These are phyloP conservation scores for Panzeria rudis DNA, from an alignment of 2,888 invertebrate species.

Conservation along the genomic window DNA sequence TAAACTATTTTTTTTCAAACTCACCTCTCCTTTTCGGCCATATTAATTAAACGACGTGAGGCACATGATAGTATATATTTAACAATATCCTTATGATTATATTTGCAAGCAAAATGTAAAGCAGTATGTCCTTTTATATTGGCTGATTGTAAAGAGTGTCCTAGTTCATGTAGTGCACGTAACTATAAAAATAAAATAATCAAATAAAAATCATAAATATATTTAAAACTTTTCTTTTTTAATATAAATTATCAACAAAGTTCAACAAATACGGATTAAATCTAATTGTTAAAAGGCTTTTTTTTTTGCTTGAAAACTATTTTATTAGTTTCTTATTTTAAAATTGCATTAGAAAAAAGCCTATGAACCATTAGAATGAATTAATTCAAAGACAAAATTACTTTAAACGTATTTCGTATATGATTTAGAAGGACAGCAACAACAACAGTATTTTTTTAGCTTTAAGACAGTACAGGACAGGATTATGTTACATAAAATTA, in stretches of 20 bases:
- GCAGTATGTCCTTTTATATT: conserved; percentile 95
- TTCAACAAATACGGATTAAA: conserved; percentile 28
- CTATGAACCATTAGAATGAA: conserved; percentile 11
- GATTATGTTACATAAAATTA: conserved; percentile 48
- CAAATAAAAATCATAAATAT: conserved; percentile 12
- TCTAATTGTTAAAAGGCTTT: conserved; percentile 19
- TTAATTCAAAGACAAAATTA: conserved; percentile 32
- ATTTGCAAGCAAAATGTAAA: conserved; percentile 93
- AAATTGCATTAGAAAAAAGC: conserved; percentile 4
- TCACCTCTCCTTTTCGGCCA: conserved; percentile 93
- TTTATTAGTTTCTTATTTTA: not conserved
- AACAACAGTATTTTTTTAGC: conserved; percentile 62
- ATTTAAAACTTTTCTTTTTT: not conserved
- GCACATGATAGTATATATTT: conserved; percentile 94
- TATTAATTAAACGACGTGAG: conserved; percentile 92
- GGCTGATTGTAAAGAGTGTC: conserved; percentile 92
- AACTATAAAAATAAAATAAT: conserved; percentile 85
- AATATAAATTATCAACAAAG: not conserved
- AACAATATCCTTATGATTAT: conserved; percentile 95
- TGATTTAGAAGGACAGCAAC: conserved; percentile 57
- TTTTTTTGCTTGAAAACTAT: not conserved
- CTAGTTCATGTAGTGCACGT: conserved; percentile 92
- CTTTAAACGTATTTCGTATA: conserved; percentile 56
- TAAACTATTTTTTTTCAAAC: conserved; percentile 75
- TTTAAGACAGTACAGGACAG: conserved; percentile 58